Percentiles rank a stretch among this genome's conserved stretches.
These are phyloP conservation scores for Papilio helenus DNA, from an alignment of 1,140 invertebrate genomes.

Conservation along the genomic window DNA sequence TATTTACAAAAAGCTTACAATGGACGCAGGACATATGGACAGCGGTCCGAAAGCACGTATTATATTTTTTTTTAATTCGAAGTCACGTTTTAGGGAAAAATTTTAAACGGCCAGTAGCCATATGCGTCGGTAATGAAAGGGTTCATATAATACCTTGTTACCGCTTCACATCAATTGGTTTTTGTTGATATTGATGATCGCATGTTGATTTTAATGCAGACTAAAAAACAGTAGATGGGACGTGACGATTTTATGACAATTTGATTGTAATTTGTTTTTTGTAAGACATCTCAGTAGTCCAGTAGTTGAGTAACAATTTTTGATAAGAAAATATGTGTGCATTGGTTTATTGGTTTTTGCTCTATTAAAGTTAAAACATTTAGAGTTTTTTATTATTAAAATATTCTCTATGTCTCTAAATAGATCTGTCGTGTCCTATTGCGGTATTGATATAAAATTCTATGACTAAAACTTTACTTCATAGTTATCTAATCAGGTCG, in stretches of 20 bases:
- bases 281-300: background rate
- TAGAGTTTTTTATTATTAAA: no score
- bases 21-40: slow-evolving; percentile 64
- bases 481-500: slow-evolving; percentile 47
- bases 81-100: slow-evolving; percentile 50
- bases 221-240: slow-evolving; percentile 28
- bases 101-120: slow-evolving; percentile 50
- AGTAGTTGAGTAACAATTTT: slow-evolving; percentile 13
- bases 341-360: no score
- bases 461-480: background rate
- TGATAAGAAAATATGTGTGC: no score
- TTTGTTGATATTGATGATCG: slow-evolving; percentile 48
- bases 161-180: slow-evolving; percentile 53
- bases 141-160: slow-evolving; percentile 50
- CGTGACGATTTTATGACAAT: slow-evolving; percentile 32
- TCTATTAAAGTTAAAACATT: no score
- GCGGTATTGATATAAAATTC: background rate
- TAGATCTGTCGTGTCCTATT: background rate
- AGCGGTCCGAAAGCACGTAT: slow-evolving; percentile 52
- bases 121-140: slow-evolving; percentile 48
- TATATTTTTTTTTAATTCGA: slow-evolving; percentile 56
- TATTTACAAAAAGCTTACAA: slow-evolving; percentile 59
- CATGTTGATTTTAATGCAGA: slow-evolving; percentile 40
- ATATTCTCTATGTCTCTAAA: no score
- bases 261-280: background rate